Percentiles rank a stretch among this genome's conserved stretches.
Evolutionary conservation across 2,888 invertebrate species (phyloP).

Genomic region (Biston betularia): DNA sequence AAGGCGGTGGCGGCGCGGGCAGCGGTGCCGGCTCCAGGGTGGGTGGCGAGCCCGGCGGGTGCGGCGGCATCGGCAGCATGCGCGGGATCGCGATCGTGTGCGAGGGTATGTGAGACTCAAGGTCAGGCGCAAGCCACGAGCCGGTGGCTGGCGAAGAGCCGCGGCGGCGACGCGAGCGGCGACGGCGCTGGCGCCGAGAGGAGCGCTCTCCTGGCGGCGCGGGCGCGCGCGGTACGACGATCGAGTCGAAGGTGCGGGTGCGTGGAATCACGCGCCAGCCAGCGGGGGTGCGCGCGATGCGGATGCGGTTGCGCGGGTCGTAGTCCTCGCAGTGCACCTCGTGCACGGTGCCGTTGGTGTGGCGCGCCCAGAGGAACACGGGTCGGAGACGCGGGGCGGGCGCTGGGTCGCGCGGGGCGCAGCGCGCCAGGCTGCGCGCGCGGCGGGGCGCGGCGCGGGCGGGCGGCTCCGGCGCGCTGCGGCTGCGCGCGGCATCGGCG

Average conservation of each 20-base stretch:
- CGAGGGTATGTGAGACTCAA: slow-evolving; percentile 87
- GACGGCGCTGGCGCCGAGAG: slow-evolving; percentile 58
- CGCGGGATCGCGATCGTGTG: slow-evolving; percentile 86
- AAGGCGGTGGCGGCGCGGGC: slow-evolving; percentile 57
- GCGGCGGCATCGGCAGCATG: slow-evolving; percentile 54
- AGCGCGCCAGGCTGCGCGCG: slow-evolving; percentile 74
- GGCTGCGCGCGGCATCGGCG: slow-evolving; percentile 82
- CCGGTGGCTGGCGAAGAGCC: slow-evolving; percentile 47
- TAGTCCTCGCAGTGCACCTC: slow-evolving; percentile 95
- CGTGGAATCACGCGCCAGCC: slow-evolving; percentile 92
- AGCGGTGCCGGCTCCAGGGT: slow-evolving; percentile 47
- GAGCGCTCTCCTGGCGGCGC: slow-evolving; percentile 51
- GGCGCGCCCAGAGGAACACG: slow-evolving; percentile 94
- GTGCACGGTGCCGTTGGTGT: slow-evolving; percentile 92
- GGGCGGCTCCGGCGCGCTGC: slow-evolving; percentile 66
- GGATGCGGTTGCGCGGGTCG: slow-evolving; percentile 93
- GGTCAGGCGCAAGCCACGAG: slow-evolving; percentile 79
- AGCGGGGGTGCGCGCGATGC: slow-evolving; percentile 92
- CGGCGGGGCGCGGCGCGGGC: slow-evolving; percentile 81
- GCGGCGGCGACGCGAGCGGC: slow-evolving; percentile 52
- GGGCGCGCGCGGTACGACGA: slow-evolving; percentile 57
- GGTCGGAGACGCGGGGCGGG: slow-evolving; percentile 91
- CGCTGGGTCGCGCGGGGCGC: slow-evolving; percentile 64
- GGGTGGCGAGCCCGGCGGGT: slow-evolving; percentile 48
- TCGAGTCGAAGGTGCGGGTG: slow-evolving; percentile 88